These are phyloP conservation scores for Limnephilus lunatus DNA, from an alignment of 2,888 invertebrate species.

Conservation along the genomic window DNA sequence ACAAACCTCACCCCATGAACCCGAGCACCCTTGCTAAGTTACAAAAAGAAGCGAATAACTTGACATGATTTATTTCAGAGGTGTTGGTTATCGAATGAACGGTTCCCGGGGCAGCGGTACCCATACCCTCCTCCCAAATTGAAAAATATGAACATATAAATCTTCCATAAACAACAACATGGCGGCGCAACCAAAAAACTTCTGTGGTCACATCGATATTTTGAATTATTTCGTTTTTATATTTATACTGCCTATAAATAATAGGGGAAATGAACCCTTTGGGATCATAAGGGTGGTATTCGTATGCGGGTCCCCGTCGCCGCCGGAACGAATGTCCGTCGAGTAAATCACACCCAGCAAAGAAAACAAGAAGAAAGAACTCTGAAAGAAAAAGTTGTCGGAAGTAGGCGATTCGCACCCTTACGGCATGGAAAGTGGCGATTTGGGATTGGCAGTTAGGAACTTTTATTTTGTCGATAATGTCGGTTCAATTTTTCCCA, in stretches of 20 bases:
- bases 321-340: slow-evolving; percentile 35
- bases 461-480: not conserved
- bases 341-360: slow-evolving; percentile 37
- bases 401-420: slow-evolving; percentile 34
- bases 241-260: slow-evolving; percentile 26
- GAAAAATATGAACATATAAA: not conserved
- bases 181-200: not conserved
- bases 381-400: slow-evolving; percentile 10
- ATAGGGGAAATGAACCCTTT: slow-evolving; percentile 17
- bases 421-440: slow-evolving; percentile 19
- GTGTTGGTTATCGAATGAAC: too few relatives aligned
- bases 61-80: too few relatives aligned
- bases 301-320: slow-evolving; percentile 32
- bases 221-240: not conserved
- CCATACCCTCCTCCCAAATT: too few relatives aligned
- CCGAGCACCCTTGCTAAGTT: too few relatives aligned
- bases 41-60: too few relatives aligned
- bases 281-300: slow-evolving; percentile 25
- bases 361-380: slow-evolving; percentile 45
- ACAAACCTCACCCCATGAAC: too few relatives aligned
- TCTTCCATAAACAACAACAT: not conserved
- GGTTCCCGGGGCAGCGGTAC: too few relatives aligned
- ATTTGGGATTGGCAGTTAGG: slow-evolving; percentile 10
- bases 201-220: not conserved
- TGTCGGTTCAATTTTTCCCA: not conserved